Evolutionary conservation across 2,113 vertebrate genomes (phyloP).

Genomic region (Eurystomus gularis): DNA sequence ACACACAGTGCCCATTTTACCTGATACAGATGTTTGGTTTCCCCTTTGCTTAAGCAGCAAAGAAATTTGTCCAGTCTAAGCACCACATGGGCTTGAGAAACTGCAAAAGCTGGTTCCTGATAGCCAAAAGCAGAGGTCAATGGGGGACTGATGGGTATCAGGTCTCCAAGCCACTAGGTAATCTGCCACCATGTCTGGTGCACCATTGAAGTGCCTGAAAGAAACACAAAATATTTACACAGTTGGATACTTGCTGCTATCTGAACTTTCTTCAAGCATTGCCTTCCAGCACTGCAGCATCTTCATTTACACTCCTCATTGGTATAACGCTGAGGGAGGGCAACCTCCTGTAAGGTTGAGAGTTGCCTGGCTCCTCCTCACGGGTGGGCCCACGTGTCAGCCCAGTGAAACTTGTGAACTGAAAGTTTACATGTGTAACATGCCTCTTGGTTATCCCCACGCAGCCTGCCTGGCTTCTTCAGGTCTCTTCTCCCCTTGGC

Average conservation of each 20-base stretch:
- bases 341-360: neutral
- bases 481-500: neutral
- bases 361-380: neutral
- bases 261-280: neutral
- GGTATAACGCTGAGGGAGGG: neutral
- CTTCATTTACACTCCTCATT: neutral
- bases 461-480: neutral
- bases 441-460: neutral
- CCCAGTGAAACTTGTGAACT: neutral
- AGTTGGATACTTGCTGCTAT: neutral
- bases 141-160: neutral
- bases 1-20: neutral
- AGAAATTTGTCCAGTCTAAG: neutral
- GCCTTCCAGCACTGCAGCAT: neutral
- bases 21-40: neutral
- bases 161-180: neutral
- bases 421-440: fast-evolving
- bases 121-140: neutral
- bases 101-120: neutral
- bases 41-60: neutral
- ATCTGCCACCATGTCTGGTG: fast-evolving
- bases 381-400: neutral
- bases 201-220: neutral
- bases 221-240: neutral
- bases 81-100: neutral